Evolutionary conservation across 2,113 vertebrate species (phyloP), one percentile per base, ranked within the genome.

Genomic region (Zosterops lateralis): DNA sequence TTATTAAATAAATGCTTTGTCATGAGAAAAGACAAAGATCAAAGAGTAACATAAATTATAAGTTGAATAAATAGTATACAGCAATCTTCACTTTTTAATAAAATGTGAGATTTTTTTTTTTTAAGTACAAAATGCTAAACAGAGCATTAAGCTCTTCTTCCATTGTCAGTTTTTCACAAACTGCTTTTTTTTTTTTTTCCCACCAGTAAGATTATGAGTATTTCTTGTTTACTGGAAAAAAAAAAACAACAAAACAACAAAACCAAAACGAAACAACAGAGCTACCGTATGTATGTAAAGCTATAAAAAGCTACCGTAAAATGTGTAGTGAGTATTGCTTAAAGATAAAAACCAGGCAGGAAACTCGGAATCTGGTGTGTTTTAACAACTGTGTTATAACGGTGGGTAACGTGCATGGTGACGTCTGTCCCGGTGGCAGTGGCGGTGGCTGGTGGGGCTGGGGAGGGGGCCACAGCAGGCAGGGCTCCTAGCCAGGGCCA

Each of bases 1-100:
- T 99, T 99, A 99, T 99, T 99, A 99, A 99, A 99, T 99, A 99
- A 99, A 99, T 99, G 99, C 98, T 99, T 99, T 99, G 99, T 99
- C 99, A 99, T 97, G 98, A 99, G 98, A 99, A 99, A 98, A 98
- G 98, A 99, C 98, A 99, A 99, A 99, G 98, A 98, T 99, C 98
- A 98, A 98, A 99, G 99, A 99, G 99, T 99, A 99, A 99, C 99
- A 99, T 99, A 99, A 99, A 99, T 99, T 99, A 99, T 99, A 99
- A 97, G 98, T 99, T 98, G 99, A 99, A 99, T 99, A 99, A 99
- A 99, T 99, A 99, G 99, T 98, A 98, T 99, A 99, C 99, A 99
- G 98, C 98, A 98, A 99, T 99, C 98, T 98, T 99, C 99, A 99
- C 99, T 97, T 97, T 97, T 98, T 98, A 98, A 99, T 98, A 99